phyloP scores from a whole-genome alignment of 2,797 vertebrate species.

The Amniataba percoides region DNA sequence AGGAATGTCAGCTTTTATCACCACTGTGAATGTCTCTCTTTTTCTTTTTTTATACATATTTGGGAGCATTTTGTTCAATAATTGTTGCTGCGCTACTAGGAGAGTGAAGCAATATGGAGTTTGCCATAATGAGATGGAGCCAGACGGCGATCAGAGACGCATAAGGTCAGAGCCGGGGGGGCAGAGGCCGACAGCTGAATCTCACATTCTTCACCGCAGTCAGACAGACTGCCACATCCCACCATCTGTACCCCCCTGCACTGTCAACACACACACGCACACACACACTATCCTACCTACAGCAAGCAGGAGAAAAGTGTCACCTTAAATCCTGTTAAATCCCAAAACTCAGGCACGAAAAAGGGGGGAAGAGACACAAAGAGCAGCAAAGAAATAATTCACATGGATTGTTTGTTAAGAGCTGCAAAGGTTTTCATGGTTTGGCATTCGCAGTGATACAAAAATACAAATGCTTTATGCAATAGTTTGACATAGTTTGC shows the following conservation, averaged over 20 bases:
- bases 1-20: constrained; percentile 16
- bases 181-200: constrained; percentile 75
- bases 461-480: background rate
- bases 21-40: background rate
- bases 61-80: constrained; percentile 3
- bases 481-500: constrained; percentile 9
- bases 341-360: background rate
- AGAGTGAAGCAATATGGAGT: constrained; percentile 55
- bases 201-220: constrained; percentile 76
- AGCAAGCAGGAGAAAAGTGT: constrained; percentile 30
- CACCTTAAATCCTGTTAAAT: constrained; percentile 33
- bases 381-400: background rate
- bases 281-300: constrained; percentile 34
- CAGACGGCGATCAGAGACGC: constrained; percentile 74
- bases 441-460: background rate
- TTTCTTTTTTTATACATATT: constrained; percentile 8
- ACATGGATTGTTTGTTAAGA: background rate
- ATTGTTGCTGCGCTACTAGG: constrained; percentile 14
- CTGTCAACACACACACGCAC: constrained; percentile 40
- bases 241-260: constrained; percentile 75
- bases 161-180: constrained; percentile 76
- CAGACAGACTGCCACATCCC: constrained; percentile 74
- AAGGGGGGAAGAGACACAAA: background rate
- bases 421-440: background rate
- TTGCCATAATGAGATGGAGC: constrained; percentile 66